Evolutionary conservation across 2,113 vertebrate genomes (phyloP).

Genomic region (Stigmatopora nigra): DNA sequence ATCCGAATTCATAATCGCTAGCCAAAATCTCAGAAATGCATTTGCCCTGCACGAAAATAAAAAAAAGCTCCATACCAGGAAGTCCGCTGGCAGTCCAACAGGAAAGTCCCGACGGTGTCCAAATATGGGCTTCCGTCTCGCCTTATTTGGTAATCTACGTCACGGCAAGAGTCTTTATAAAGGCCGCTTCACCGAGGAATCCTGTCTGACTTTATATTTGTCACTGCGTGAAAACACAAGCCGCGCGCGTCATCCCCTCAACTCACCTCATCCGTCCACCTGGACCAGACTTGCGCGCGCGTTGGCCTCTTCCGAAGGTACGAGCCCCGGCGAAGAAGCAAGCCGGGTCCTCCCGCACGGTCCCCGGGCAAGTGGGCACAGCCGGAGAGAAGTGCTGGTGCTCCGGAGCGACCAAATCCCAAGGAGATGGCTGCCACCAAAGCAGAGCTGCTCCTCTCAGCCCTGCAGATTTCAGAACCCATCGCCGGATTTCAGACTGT

Average conservation of each 20-base stretch:
- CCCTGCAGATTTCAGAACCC: slow-evolving; percentile 84
- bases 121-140: slow-evolving; percentile 88
- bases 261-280: not conserved
- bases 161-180: slow-evolving; percentile 76
- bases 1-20: no score
- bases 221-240: slow-evolving; percentile 18
- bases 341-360: slow-evolving; percentile 22
- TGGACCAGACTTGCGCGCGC: slow-evolving; percentile 19
- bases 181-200: slow-evolving; percentile 52
- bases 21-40: not conserved
- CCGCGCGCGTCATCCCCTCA: slow-evolving; percentile 9
- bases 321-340: slow-evolving; percentile 21
- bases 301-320: slow-evolving; percentile 38
- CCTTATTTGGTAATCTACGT: slow-evolving; percentile 90
- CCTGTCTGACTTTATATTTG: slow-evolving; percentile 39
- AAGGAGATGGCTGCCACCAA: slow-evolving; percentile 81
- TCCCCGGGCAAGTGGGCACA: not conserved
- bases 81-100: no score
- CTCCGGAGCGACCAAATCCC: slow-evolving; percentile 17
- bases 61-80: not conserved
- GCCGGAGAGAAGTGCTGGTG: not conserved
- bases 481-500: slow-evolving; percentile 69
- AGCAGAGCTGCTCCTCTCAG: slow-evolving; percentile 85
- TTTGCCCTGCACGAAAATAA: not conserved
- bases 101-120: slow-evolving; percentile 69